phyloP scores from a whole-genome alignment of 2,888 invertebrate genomes.

The Agriopis marginaria region DNA sequence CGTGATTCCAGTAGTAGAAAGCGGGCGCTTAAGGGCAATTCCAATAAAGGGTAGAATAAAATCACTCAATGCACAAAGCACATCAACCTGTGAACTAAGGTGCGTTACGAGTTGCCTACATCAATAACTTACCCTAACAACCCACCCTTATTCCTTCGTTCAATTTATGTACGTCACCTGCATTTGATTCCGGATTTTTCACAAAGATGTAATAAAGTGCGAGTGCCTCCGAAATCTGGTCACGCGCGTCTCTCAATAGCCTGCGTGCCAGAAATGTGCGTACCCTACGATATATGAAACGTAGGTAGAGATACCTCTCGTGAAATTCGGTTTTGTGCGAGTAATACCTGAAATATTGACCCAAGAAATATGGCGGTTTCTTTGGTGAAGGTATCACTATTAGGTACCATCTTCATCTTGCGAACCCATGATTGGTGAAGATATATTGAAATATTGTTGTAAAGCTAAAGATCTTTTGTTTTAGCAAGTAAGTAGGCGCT shows the following conservation, averaged over 20 bases:
- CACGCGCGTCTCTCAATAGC: constrained; percentile 57
- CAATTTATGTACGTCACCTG: constrained; percentile 38
- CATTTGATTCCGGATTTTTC: constrained; percentile 40
- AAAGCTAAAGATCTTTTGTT: too few species aligned
- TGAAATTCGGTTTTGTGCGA: constrained; percentile 29
- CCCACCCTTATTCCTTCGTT: constrained; percentile 14
- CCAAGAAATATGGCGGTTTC: constrained; percentile 20
- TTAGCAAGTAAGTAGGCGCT: too few species aligned
- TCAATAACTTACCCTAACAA: constrained; percentile 4
- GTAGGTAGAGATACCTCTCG: constrained; percentile 24
- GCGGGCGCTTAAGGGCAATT: too few species aligned
- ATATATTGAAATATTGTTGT: too few species aligned
- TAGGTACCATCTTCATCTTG: not conserved
- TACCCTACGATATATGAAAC: constrained; percentile 41
- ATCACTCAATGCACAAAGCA: too few species aligned
- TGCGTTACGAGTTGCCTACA: not conserved
- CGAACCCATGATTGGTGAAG: not conserved
- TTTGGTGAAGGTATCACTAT: not conserved
- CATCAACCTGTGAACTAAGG: too few species aligned
- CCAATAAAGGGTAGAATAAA: too few species aligned
- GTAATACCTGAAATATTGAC: constrained; percentile 35
- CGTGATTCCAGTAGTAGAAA: too few species aligned
- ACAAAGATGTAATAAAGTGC: constrained; percentile 54
- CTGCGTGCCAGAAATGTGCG: constrained; percentile 54
- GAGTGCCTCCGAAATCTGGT: constrained; percentile 55